Evolutionary conservation across 2,888 invertebrate species (phyloP), one percentile per base, ranked within the genome.

Genomic region (Saturnia japonica): DNA sequence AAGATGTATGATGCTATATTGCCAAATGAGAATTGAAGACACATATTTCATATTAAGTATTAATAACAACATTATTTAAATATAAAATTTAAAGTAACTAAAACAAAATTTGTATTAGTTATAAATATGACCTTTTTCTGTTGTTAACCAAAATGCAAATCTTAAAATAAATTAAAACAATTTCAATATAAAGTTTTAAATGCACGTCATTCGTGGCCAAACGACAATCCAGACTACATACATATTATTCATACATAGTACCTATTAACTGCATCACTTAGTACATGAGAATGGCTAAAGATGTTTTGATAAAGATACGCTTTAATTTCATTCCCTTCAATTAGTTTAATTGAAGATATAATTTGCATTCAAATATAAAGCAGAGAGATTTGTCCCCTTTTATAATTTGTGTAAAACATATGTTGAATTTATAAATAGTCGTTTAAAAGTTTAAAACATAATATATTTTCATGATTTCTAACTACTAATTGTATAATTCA

Each of bases 241-340:
- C 9, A n/a, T 7, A 54, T 7, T 22, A n/a, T 22, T 22, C 54
- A 54, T 22, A 54, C 54, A 22, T 54, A 11, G n/a, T 22, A 54
- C 54, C n/a, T n/a, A n/a, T n/a, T 22, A 54, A 54, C 34, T 34
- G 34, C 34, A 34, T 4, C 34, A 34, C 47, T 6, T n/a, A 19
- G 4, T 47, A 47, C n/a, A 19, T 47, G 47, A n/a, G 22, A 54
- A 22, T 22, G 54, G 11, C 54, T 54, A 54, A 8, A 3, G 22
- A 54, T 43, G 22, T 54, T 51, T 54, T 54, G 54, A 54, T 54
- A n/a, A 11, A 54, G 54, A 54, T 54, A 54, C n/a, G 54, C 22
- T 54, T 22, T 22, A 54, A 54, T 54, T 11, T 22, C 54, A 11
- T 9, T 54, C 54, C 22, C 19, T 54, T 54, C 28, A 28, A 11